Percentiles rank a stretch among this genome's conserved stretches.
Evolutionary conservation across 1,140 invertebrate species (phyloP).

Genomic region (Temnothorax curvispinosus): DNA sequence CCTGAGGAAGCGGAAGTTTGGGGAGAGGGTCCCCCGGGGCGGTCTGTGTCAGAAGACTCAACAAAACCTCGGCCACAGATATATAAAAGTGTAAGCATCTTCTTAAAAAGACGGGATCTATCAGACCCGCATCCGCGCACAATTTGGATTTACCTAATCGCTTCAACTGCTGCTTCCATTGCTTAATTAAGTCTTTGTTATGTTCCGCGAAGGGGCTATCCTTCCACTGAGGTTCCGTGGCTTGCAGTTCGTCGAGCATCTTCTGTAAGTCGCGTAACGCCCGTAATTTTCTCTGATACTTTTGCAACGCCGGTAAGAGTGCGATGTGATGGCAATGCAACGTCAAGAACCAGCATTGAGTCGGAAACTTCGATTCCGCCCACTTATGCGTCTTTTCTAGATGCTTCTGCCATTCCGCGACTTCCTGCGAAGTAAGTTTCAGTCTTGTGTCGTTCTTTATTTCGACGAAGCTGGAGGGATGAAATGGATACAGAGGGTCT

Average conservation of each 20-base stretch:
- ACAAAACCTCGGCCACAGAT: slow-evolving; percentile 92
- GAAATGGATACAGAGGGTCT: slow-evolving; percentile 95
- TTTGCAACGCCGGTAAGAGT: slow-evolving; percentile 94
- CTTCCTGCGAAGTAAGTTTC: slow-evolving; percentile 92
- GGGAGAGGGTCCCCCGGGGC: slow-evolving; percentile 80
- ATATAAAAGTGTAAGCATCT: slow-evolving; percentile 95
- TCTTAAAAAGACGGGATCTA: slow-evolving; percentile 93
- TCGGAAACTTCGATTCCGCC: slow-evolving; percentile 95
- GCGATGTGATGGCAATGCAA: slow-evolving; percentile 97
- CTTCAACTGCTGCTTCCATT: slow-evolving; percentile 94
- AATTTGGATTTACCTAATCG: slow-evolving; percentile 92
- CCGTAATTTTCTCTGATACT: slow-evolving; percentile 93
- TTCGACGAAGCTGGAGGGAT: slow-evolving; percentile 91
- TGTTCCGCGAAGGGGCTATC: slow-evolving; percentile 91
- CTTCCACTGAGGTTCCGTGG: slow-evolving; percentile 93
- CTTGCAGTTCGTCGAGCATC: slow-evolving; percentile 94
- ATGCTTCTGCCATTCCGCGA: slow-evolving; percentile 90
- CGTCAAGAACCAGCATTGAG: slow-evolving; percentile 98
- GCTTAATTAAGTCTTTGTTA: slow-evolving; percentile 93
- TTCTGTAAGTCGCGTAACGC: slow-evolving; percentile 96
- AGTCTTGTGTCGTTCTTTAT: slow-evolving; percentile 95
- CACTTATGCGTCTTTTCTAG: slow-evolving; percentile 88
- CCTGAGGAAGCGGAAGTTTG: slow-evolving; percentile 87
- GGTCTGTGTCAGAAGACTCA: slow-evolving; percentile 88
- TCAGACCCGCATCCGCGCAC: slow-evolving; percentile 94